Evolutionary conservation across 30 jellyfish, hydroid and myxozoan species (phyloP).

Genomic region (Cassiopea andromeda): DNA sequence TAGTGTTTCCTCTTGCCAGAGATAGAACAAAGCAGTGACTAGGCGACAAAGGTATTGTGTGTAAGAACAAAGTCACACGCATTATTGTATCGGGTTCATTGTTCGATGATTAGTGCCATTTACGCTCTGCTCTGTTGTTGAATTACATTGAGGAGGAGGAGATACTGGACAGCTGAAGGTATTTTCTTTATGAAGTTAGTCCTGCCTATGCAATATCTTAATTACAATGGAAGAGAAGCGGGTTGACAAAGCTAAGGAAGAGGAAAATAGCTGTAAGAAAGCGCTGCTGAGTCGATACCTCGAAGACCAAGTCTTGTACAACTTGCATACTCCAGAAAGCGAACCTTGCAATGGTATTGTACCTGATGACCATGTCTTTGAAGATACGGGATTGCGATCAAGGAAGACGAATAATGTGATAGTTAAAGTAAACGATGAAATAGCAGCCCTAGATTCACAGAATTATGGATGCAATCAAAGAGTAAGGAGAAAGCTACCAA

Average conservation of each 20-base stretch:
- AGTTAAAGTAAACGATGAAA: constrained; percentile 24
- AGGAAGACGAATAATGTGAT: constrained; percentile 18
- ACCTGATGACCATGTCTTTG: constrained; percentile 4
- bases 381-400: background rate
- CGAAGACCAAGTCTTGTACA: constrained; percentile 50
- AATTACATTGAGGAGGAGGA: background rate
- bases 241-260: background rate
- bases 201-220: too few species aligned
- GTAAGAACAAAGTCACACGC: background rate
- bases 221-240: background rate
- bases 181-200: too few species aligned
- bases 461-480: background rate
- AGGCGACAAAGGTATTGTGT: background rate
- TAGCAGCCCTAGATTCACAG: background rate
- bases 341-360: background rate
- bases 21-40: background rate
- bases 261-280: constrained; percentile 30
- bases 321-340: background rate
- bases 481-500: background rate
- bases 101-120: background rate
- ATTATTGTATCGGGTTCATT: background rate
- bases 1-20: background rate
- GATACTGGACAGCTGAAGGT: background rate
- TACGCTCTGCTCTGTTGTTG: background rate
- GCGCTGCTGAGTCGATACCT: constrained; percentile 45